Evolutionary conservation across 2,113 vertebrate species (phyloP).

Genomic region (Tragelaphus scriptus): DNA sequence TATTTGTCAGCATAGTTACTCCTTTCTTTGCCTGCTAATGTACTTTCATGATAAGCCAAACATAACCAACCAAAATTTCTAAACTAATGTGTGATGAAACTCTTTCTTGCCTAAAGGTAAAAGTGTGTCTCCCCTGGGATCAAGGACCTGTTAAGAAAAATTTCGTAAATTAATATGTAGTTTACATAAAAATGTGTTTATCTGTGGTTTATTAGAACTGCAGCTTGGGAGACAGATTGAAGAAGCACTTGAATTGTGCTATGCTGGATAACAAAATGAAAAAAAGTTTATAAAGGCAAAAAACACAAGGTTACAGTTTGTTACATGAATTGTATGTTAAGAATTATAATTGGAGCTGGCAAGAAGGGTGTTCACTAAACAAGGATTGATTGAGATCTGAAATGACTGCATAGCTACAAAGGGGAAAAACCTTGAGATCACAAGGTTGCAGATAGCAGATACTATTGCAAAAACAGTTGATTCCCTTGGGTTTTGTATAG

Average conservation of each 20-base stretch:
- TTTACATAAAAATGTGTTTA: not conserved
- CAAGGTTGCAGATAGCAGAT: not conserved
- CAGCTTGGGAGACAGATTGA: not conserved
- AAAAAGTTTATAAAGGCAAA: not conserved
- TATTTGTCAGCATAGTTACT: not conserved
- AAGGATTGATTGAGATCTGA: not conserved
- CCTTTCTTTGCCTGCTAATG: not conserved
- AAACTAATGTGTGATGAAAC: not conserved
- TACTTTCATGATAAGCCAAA: not conserved
- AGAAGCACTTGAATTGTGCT: not conserved
- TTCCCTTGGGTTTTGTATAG: not conserved
- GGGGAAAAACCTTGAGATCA: not conserved
- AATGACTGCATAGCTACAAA: not conserved
- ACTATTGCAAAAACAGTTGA: not conserved
- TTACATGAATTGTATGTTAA: not conserved
- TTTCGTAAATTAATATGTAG: not conserved
- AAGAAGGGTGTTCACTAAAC: not conserved
- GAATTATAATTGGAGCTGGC: not conserved
- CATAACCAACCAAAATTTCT: not conserved
- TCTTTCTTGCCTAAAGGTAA: not conserved
- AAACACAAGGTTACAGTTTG: not conserved
- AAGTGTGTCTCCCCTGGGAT: not conserved
- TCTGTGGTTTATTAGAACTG: not conserved
- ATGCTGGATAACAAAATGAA: not conserved
- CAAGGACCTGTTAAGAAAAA: not conserved